Evolutionary conservation across 2,888 invertebrate species (phyloP).

Genomic region (Escarpia spicata): DNA sequence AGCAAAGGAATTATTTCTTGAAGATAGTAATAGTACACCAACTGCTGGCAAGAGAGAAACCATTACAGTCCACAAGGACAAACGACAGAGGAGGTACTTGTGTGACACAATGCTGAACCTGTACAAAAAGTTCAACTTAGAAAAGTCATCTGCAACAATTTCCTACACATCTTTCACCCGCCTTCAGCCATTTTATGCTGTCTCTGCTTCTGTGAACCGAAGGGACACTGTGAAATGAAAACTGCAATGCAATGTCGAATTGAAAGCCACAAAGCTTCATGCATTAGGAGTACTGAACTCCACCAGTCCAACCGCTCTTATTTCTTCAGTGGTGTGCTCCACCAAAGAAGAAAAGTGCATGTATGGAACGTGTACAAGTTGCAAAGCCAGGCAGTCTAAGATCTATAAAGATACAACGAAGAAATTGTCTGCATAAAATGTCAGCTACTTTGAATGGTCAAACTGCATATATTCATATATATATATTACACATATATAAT

Average conservation of each 20-base stretch:
- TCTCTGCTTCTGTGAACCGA: slow-evolving; percentile 17
- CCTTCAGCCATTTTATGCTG: slow-evolving; percentile 30
- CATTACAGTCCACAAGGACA: slow-evolving; percentile 22
- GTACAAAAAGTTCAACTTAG: slow-evolving; percentile 26
- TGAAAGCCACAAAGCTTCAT: slow-evolving; percentile 27
- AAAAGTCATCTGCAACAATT: slow-evolving; percentile 24
- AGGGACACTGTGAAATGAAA: slow-evolving; percentile 30
- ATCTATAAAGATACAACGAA: slow-evolving; percentile 18
- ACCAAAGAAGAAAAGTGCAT: slow-evolving; percentile 23
- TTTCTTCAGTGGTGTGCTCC: slow-evolving; percentile 6
- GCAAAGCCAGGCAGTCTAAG: slow-evolving; percentile 26
- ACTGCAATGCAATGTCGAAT: slow-evolving; percentile 28
- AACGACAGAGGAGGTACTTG: slow-evolving; percentile 21
- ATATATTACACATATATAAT: too few species aligned
- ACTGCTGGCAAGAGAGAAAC: slow-evolving; percentile 26
- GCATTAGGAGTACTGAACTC: slow-evolving; percentile 20
- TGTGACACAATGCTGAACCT: slow-evolving; percentile 30
- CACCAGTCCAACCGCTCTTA: slow-evolving; percentile 20
- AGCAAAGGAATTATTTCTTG: slow-evolving; percentile 24
- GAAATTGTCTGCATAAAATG: background rate
- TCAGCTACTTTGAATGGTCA: background rate
- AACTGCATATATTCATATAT: background rate
- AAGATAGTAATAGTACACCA: background rate
- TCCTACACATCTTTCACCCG: slow-evolving; percentile 32
- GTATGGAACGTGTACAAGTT: slow-evolving; percentile 22